phyloP scores from a whole-genome alignment of 2,113 vertebrate species.

The Centrocercus urophasianus region DNA sequence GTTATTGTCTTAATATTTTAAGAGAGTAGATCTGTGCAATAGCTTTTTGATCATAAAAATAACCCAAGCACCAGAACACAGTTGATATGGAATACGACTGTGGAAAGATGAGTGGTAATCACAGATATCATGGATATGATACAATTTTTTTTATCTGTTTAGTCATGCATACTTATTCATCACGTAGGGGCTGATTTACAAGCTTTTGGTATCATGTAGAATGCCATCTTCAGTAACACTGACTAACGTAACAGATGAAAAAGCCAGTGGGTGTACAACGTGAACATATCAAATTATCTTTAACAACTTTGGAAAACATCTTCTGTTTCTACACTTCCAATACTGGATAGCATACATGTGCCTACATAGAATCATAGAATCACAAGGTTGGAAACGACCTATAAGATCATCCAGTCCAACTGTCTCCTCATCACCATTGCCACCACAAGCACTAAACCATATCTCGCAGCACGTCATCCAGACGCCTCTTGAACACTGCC shows the following conservation, averaged over 20 bases:
- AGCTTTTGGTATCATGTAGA: not conserved
- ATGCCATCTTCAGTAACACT: not conserved
- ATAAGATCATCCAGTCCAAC: no score
- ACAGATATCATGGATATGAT: not conserved
- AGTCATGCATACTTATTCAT: not conserved
- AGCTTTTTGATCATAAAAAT: not conserved
- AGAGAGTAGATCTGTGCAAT: not conserved
- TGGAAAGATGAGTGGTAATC: not conserved
- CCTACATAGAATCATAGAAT: no score
- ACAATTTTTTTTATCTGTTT: not conserved
- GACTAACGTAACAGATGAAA: not conserved
- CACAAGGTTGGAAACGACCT: no score
- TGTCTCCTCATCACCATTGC: no score
- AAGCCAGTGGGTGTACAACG: not conserved
- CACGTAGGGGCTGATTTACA: not conserved
- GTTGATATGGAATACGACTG: not conserved
- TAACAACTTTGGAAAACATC: not conserved
- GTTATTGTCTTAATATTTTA: not conserved
- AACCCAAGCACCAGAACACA: not conserved
- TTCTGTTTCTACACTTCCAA: not conserved
- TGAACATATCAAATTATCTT: not conserved
- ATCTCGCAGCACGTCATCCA: no score
- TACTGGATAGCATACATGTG: accelerated
- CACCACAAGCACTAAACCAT: no score
- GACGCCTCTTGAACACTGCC: no score